A percentile compares a stretch with the other conserved stretches of the same genome.
Conservation (phyloP, 2,113 vertebrate species). For the Columbina picui region DNA sequence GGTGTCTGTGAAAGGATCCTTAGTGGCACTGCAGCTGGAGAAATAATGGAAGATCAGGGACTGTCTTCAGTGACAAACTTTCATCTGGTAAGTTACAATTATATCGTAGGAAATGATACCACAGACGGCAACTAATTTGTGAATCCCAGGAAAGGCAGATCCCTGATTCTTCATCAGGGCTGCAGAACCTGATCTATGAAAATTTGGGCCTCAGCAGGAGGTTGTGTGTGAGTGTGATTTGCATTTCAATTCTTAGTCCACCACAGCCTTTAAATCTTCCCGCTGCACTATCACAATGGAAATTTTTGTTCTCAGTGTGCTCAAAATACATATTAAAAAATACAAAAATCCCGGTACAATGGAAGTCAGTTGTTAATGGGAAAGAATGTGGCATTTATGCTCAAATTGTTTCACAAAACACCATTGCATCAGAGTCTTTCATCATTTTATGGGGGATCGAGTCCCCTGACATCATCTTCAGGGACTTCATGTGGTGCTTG, state of each 20-base stretch:
- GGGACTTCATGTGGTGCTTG: not conserved
- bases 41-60: slow-evolving; percentile 71
- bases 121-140: slow-evolving; percentile 70
- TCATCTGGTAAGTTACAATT: slow-evolving; percentile 74
- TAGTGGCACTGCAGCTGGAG: slow-evolving; percentile 68
- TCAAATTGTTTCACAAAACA: slow-evolving; percentile 22
- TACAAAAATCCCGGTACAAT: slow-evolving; percentile 17
- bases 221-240: slow-evolving; percentile 70
- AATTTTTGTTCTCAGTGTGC: slow-evolving; percentile 40
- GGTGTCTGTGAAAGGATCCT: slow-evolving; percentile 69
- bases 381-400: not conserved
- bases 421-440: slow-evolving; percentile 42
- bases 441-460: not conserved
- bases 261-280: slow-evolving; percentile 72
- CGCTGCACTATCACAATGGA: slow-evolving; percentile 48
- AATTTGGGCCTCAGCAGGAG: slow-evolving; percentile 76
- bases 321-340: slow-evolving; percentile 39
- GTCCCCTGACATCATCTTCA: not conserved
- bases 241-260: slow-evolving; percentile 77
- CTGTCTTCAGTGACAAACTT: slow-evolving; percentile 78
- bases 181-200: slow-evolving; percentile 71
- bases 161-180: slow-evolving; percentile 70
- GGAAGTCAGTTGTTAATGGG: slow-evolving; percentile 35
- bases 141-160: slow-evolving; percentile 71
- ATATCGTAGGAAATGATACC: slow-evolving; percentile 70